These are phyloP conservation scores for Caloenas nicobarica DNA, from an alignment of 2,113 vertebrate species.

Conservation along the genomic window DNA sequence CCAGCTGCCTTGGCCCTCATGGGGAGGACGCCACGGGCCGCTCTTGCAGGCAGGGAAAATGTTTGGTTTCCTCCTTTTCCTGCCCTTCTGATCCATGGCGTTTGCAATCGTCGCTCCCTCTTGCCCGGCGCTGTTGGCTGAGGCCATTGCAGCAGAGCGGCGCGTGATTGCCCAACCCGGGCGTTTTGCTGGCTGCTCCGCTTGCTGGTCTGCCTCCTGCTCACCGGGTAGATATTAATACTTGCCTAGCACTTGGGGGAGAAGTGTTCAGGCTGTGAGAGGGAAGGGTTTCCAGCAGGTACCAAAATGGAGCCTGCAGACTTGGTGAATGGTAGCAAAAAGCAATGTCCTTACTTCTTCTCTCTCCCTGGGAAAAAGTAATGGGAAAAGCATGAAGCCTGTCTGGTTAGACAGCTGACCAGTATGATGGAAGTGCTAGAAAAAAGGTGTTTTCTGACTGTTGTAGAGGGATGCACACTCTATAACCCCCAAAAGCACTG, in stretches of 20 bases:
- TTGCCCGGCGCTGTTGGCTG: rapidly evolving
- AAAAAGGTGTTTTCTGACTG: background rate
- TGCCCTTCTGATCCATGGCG: background rate
- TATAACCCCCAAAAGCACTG: background rate
- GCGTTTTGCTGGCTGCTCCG: background rate
- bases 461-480: background rate
- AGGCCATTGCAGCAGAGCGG: background rate
- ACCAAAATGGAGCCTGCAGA: background rate
- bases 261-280: background rate
- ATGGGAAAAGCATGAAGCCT: background rate
- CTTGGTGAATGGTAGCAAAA: background rate
- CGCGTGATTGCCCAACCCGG: background rate
- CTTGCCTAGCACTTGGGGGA: background rate
- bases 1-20: too few relatives aligned
- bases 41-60: background rate
- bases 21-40: rapidly evolving
- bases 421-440: background rate
- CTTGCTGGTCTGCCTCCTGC: background rate
- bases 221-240: background rate
- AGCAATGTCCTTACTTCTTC: background rate
- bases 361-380: background rate
- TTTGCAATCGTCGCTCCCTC: background rate
- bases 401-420: background rate
- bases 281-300: background rate
- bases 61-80: background rate